A percentile compares a stretch with the other conserved stretches of the same genome.
phyloP scores from a whole-genome alignment of 2,797 vertebrate genomes.

The Chiroxiphia lanceolata region DNA sequence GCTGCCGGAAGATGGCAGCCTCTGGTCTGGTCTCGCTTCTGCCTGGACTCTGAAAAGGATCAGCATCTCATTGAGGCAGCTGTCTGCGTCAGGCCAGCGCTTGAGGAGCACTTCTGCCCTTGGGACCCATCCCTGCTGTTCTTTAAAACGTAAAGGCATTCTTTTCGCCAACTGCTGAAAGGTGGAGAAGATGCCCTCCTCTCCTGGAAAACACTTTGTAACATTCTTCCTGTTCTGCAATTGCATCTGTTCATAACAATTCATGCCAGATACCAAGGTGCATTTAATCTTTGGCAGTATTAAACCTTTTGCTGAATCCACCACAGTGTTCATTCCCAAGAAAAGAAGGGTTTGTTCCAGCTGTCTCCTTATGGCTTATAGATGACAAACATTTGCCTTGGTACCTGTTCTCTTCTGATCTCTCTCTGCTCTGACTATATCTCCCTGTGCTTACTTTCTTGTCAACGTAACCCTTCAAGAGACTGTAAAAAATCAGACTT shows the following conservation, averaged over 20 bases:
- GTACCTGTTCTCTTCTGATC: neutral
- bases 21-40: neutral
- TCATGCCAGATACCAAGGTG: neutral
- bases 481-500: neutral
- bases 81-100: rapidly evolving
- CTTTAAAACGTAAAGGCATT: neutral
- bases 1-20: neutral
- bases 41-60: rapidly evolving
- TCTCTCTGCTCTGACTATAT: neutral
- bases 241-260: neutral
- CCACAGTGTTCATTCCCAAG: neutral
- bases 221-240: neutral
- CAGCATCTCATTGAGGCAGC: neutral
- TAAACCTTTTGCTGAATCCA: neutral
- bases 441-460: neutral
- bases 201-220: neutral
- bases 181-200: neutral
- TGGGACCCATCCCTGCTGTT: rapidly evolving
- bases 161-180: neutral
- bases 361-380: neutral
- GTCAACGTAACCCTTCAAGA: neutral
- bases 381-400: neutral
- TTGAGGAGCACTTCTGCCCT: neutral
- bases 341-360: neutral
- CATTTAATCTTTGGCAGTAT: neutral